Percentiles rank a stretch among this genome's conserved stretches.
Conservation (phyloP, 2,888 invertebrate genomes). For the Dolomedes plantarius region DNA sequence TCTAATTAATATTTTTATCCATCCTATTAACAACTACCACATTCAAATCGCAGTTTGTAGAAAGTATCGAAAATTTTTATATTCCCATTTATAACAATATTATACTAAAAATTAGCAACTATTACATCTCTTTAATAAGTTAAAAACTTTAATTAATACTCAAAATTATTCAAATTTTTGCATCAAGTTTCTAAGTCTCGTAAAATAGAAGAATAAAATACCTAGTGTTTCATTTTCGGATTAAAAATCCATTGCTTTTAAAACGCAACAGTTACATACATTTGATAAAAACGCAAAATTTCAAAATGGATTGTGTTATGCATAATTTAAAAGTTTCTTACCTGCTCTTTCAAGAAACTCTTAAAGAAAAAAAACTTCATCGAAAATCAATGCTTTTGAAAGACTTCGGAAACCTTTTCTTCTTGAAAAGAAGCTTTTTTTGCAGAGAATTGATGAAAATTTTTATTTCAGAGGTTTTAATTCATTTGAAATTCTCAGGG, state of each 20-base stretch:
- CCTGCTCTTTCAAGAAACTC: neutral
- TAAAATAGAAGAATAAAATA: no score
- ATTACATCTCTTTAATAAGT: no score
- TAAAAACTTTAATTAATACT: no score
- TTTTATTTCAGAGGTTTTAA: neutral
- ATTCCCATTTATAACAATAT: no score
- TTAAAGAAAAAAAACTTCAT: neutral
- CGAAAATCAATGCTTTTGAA: conserved; percentile 7
- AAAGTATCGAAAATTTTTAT: no score
- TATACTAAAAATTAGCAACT: no score
- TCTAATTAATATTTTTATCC: no score
- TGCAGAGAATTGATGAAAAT: neutral
- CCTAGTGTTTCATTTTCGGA: no score
- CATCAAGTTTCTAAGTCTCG: no score
- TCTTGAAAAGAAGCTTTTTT: neutral
- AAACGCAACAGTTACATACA: neutral
- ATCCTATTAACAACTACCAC: no score
- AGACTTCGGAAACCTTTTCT: neutral
- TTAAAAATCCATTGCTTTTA: neutral
- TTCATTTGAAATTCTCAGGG: neutral
- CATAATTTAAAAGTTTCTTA: conserved; percentile 16
- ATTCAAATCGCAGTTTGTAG: no score
- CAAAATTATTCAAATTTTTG: no score
- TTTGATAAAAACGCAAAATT: neutral
- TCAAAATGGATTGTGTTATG: conserved; percentile 1